phyloP scores from a whole-genome alignment of 2,113 vertebrate species.

The Crypturellus undulatus region DNA sequence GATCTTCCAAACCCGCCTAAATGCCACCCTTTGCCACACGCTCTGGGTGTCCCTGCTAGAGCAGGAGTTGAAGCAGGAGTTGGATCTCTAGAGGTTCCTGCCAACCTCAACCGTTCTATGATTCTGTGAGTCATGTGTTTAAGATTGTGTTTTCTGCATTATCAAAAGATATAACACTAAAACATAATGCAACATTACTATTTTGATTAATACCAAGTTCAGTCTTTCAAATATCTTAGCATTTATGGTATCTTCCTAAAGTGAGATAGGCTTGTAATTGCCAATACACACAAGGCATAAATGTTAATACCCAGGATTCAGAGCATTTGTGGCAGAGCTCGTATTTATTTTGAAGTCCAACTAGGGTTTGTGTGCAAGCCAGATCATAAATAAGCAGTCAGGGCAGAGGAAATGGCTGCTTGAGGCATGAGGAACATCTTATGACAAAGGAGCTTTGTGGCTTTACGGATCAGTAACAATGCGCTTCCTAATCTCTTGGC shows the following conservation, averaged over 20 bases:
- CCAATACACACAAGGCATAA: neutral
- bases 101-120: too few relatives aligned
- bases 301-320: neutral
- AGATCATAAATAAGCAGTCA: slow-evolving; percentile 11
- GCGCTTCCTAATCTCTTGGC: neutral
- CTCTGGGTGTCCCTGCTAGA: too few relatives aligned
- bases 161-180: neutral
- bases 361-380: neutral
- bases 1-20: too few relatives aligned
- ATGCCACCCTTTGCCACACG: too few relatives aligned
- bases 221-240: neutral
- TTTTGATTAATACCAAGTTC: neutral
- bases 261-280: neutral
- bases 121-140: too few relatives aligned
- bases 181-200: neutral
- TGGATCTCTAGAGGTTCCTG: too few relatives aligned
- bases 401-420: neutral
- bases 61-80: too few relatives aligned
- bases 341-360: neutral
- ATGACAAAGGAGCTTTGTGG: neutral
- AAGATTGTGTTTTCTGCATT: neutral
- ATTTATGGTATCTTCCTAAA: neutral
- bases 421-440: neutral
- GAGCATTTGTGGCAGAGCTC: neutral
- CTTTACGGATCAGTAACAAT: neutral